A percentile compares a stretch with the other conserved stretches of the same genome.
phyloP scores from a whole-genome alignment of 2,888 invertebrate species.

The Eupithecia tripunctaria region DNA sequence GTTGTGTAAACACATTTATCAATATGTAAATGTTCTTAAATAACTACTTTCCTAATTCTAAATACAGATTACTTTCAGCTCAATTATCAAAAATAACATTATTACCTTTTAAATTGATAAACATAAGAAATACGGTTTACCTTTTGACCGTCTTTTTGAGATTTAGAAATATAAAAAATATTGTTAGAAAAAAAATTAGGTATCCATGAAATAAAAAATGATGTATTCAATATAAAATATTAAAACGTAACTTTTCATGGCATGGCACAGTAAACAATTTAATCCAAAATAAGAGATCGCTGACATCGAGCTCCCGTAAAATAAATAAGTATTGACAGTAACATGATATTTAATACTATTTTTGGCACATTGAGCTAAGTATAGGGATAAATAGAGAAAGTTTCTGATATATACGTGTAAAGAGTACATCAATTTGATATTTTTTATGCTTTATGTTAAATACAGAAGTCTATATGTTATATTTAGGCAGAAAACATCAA shows the following conservation, averaged over 20 bases:
- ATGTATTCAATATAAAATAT: too few species aligned
- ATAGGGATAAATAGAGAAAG: not conserved
- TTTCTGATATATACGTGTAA: not conserved
- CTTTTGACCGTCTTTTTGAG: not conserved
- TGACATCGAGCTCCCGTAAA: not conserved
- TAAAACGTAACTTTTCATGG: not conserved
- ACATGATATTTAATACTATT: not conserved
- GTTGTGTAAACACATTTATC: conserved; percentile 22
- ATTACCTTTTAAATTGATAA: not conserved
- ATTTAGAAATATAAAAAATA: not conserved
- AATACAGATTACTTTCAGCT: conserved; percentile 7
- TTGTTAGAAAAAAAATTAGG: not conserved
- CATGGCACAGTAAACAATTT: not conserved
- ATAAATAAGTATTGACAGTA: not conserved
- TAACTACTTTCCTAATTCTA: conserved; percentile 14
- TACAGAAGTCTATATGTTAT: not conserved
- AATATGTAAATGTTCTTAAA: conserved; percentile 8
- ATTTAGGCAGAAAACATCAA: not conserved
- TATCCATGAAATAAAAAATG: too few species aligned
- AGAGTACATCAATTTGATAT: too few species aligned
- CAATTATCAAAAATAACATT: not conserved
- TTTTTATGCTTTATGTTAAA: not conserved
- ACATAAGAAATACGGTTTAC: not conserved
- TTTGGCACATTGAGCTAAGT: conserved; percentile 4
- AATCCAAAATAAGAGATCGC: not conserved